phyloP scores from a whole-genome alignment of 1,140 invertebrate species.

The Xylocopa sonorina region DNA sequence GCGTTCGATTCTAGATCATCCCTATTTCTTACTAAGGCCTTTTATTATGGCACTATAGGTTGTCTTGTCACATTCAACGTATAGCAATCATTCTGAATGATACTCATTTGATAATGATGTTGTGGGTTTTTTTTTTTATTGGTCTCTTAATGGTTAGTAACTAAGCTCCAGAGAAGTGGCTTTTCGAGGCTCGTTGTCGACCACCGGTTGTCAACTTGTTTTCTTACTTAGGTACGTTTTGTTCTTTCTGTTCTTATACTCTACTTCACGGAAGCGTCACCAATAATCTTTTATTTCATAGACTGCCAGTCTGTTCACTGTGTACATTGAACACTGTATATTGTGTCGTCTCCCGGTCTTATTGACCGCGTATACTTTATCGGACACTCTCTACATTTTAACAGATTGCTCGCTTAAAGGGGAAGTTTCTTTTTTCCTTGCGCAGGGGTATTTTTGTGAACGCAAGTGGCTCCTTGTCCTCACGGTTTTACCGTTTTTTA shows the following conservation, averaged over 20 bases:
- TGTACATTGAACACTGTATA: constrained; percentile 1
- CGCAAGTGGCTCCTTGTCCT: background rate
- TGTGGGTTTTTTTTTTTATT: background rate
- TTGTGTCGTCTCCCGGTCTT: background rate
- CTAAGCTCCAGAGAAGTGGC: background rate
- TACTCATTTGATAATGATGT: background rate
- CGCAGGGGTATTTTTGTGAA: background rate
- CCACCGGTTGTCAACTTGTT: background rate
- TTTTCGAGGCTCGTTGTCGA: background rate
- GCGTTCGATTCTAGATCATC: background rate
- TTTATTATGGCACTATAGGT: too few relatives aligned
- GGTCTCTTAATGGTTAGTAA: background rate
- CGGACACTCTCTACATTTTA: background rate
- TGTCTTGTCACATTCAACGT: background rate
- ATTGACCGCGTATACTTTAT: background rate
- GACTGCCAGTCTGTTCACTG: background rate
- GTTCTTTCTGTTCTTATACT: background rate
- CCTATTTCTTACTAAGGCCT: background rate
- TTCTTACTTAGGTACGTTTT: background rate
- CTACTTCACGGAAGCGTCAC: background rate
- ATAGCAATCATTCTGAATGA: background rate
- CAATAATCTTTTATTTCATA: background rate
- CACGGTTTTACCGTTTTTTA: background rate
- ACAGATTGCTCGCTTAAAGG: background rate
- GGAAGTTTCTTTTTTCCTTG: background rate